Evolutionary conservation across 2,113 vertebrate species (phyloP).

Genomic region (Salvelinus namaycush): DNA sequence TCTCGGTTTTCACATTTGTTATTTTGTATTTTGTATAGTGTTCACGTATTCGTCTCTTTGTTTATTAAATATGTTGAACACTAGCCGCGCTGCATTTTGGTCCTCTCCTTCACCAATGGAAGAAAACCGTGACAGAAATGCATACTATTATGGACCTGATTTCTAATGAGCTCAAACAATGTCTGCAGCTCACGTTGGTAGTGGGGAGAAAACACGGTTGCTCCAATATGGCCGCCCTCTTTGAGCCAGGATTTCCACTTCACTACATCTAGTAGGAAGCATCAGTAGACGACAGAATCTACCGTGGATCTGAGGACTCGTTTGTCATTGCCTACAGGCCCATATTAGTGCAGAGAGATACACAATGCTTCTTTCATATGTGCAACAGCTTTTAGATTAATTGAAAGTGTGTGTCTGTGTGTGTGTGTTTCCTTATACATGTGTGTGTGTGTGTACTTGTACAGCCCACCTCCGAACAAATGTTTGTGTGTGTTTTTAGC

Average conservation of each 20-base stretch:
- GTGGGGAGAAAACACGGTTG: not conserved
- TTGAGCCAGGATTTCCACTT: conserved; percentile 3
- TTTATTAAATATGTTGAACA: too few relatives aligned
- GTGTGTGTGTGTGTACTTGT: not conserved
- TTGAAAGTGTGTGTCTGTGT: not conserved
- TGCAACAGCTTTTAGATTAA: not conserved
- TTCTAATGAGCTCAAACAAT: conserved; percentile 12
- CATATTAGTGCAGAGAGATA: not conserved
- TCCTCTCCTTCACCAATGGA: too few relatives aligned
- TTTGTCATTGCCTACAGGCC: not conserved
- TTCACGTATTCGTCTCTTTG: too few relatives aligned
- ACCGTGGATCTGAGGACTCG: not conserved
- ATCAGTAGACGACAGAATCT: not conserved
- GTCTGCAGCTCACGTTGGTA: conserved; percentile 1
- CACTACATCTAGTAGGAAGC: not conserved
- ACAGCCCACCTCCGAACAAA: conserved; percentile 25
- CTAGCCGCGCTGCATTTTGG: too few relatives aligned
- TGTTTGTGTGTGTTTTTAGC: conserved; percentile 43
- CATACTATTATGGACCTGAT: conserved; percentile 23
- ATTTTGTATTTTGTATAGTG: too few relatives aligned
- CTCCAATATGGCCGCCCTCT: not conserved
- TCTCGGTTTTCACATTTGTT: too few relatives aligned
- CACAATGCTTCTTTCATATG: not conserved
- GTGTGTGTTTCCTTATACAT: not conserved
- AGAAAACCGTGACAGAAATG: too few relatives aligned